Conservation (phyloP, 2,888 invertebrate species). For the Limnephilus auricula region DNA sequence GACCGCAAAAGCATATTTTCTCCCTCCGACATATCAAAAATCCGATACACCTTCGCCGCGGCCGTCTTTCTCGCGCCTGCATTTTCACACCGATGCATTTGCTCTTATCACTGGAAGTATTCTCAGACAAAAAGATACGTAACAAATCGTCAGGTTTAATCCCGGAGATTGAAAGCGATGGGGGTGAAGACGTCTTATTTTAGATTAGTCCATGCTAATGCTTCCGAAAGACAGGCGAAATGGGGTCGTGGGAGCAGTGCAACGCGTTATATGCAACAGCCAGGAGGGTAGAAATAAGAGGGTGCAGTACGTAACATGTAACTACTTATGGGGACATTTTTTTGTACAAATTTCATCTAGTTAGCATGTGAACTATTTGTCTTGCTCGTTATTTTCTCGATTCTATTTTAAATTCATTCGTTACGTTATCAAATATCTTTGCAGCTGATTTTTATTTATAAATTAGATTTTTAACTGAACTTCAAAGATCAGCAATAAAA, state of each 20-base stretch:
- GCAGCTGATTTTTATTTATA: not conserved
- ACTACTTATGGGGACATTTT: not conserved
- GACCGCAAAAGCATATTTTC: slow-evolving; percentile 58
- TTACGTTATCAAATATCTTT: not conserved
- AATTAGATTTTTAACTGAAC: not conserved
- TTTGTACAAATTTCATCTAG: not conserved
- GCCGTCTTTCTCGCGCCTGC: slow-evolving; percentile 53
- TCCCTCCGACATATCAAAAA: slow-evolving; percentile 46
- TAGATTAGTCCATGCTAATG: not conserved
- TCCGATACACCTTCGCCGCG: slow-evolving; percentile 35
- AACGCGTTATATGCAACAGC: not conserved
- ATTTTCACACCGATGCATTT: slow-evolving; percentile 51
- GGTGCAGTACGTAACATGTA: not conserved
- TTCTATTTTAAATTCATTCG: not conserved
- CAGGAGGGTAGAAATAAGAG: not conserved
- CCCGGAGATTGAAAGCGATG: slow-evolving; percentile 7
- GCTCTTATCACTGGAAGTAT: slow-evolving; percentile 55
- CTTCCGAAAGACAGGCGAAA: not conserved
- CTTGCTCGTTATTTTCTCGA: not conserved
- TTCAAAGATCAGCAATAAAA: not conserved
- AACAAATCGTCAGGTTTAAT: slow-evolving; percentile 57
- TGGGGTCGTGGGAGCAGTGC: not conserved
- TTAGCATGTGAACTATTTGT: not conserved
- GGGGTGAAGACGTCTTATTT: not conserved
- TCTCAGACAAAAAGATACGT: slow-evolving; percentile 50